phyloP scores from a whole-genome alignment of 2,797 vertebrate species.

The Amblyopsis hoosieri region DNA sequence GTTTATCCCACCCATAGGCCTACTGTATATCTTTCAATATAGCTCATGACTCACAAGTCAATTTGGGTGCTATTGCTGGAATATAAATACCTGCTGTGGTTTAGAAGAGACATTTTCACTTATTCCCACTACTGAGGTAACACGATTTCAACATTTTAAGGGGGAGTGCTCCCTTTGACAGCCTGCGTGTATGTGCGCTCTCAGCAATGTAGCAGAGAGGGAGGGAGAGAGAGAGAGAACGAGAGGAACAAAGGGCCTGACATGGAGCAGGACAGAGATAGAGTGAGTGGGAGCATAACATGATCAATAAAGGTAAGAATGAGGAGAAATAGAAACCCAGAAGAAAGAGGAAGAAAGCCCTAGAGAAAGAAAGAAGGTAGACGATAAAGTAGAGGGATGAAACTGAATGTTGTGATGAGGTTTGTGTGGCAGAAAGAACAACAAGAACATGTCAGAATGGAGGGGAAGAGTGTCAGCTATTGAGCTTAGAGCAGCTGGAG shows the following conservation, averaged over 20 bases:
- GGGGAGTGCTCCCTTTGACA: conserved; percentile 17
- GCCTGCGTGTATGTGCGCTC: neutral
- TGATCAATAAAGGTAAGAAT: too few relatives aligned
- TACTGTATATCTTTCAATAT: too few relatives aligned
- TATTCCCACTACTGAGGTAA: neutral
- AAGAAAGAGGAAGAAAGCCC: neutral
- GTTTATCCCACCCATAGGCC: too few relatives aligned
- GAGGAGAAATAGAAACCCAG: neutral
- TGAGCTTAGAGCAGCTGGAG: neutral
- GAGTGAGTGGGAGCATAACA: conserved; percentile 12
- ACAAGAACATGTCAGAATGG: conserved; percentile 8
- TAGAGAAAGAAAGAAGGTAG: neutral
- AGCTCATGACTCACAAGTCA: conserved; percentile 4
- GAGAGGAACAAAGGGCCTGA: neutral
- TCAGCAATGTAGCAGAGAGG: conserved; percentile 14
- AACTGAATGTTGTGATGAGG: conserved; percentile 34
- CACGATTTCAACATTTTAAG: neutral
- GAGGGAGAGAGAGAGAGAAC: neutral
- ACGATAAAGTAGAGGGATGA: conserved; percentile 28
- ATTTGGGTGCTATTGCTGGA: neutral
- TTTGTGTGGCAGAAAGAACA: conserved; percentile 36
- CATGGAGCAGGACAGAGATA: conserved; percentile 2
- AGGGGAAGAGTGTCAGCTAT: neutral
- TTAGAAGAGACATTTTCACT: neutral
- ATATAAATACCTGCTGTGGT: neutral